Conservation (phyloP, 2,797 vertebrate species). For the Erpetoichthys calabaricus region DNA sequence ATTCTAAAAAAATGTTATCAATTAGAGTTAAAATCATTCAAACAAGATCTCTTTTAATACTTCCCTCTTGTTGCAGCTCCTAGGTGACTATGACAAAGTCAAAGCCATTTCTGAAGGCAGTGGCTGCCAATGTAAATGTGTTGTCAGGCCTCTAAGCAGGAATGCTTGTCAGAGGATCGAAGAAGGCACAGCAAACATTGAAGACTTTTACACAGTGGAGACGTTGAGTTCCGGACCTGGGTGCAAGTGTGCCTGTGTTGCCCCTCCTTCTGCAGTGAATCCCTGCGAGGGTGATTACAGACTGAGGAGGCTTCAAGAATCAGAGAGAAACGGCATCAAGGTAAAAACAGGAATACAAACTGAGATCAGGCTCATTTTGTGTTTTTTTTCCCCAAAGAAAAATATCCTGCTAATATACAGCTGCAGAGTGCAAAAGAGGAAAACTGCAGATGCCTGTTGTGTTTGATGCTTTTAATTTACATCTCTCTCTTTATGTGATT, state of each 20-base stretch:
- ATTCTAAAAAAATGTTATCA: too few relatives aligned
- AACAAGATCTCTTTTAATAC: too few relatives aligned
- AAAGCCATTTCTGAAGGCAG: slow-evolving; percentile 87
- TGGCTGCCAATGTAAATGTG: slow-evolving; percentile 89
- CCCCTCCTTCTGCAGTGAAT: slow-evolving; percentile 75
- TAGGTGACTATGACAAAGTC: slow-evolving; percentile 94
- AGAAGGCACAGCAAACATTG: slow-evolving; percentile 44
- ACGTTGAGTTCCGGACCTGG: slow-evolving; percentile 71
- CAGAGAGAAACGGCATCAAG: slow-evolving; percentile 69
- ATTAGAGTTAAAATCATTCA: too few relatives aligned
- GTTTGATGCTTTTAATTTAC: too few relatives aligned
- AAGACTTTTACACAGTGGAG: slow-evolving; percentile 83
- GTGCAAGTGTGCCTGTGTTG: slow-evolving; percentile 85
- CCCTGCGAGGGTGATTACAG: slow-evolving; percentile 80
- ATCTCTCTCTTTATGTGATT: too few relatives aligned
- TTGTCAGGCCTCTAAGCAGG: slow-evolving; percentile 78
- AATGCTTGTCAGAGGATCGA: slow-evolving; percentile 69
- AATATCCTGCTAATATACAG: too few relatives aligned
- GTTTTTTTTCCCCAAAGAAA: too few relatives aligned
- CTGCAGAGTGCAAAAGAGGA: too few relatives aligned
- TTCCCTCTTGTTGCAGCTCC: slow-evolving; percentile 52
- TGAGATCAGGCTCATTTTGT: too few relatives aligned
- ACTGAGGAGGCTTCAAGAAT: slow-evolving; percentile 68
- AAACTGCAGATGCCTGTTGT: too few relatives aligned
- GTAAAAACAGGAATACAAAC: slow-evolving; percentile 35